Evolutionary conservation across 2,888 invertebrate genomes (phyloP).

Genomic region (Mesorhabditis belari): DNA sequence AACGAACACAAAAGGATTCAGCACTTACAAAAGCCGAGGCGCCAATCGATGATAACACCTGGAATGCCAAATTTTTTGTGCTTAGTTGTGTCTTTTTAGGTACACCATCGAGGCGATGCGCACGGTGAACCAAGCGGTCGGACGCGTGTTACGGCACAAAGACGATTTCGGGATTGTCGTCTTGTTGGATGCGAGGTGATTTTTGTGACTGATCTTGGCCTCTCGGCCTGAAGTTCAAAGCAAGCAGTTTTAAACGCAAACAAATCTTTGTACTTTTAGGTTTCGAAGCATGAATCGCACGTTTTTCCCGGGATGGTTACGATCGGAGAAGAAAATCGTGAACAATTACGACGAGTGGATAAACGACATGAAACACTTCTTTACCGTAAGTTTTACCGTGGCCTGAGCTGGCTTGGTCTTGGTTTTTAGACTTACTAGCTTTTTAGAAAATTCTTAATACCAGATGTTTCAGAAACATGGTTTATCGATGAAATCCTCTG

Average conservation of each 20-base stretch:
- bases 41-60: neutral
- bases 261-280: neutral
- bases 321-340: neutral
- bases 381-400: too few relatives aligned
- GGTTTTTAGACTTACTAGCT: too few relatives aligned
- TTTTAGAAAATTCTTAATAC: too few relatives aligned
- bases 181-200: slow-evolving; percentile 76
- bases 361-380: neutral
- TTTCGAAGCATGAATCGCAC: neutral
- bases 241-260: too few relatives aligned
- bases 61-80: too few relatives aligned
- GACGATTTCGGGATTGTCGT: slow-evolving; percentile 92
- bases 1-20: too few relatives aligned
- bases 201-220: neutral
- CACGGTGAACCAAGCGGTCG: slow-evolving; percentile 97
- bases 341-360: neutral
- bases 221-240: too few relatives aligned
- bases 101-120: slow-evolving; percentile 85
- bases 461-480: too few relatives aligned
- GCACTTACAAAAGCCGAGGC: too few relatives aligned
- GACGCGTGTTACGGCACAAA: slow-evolving; percentile 88
- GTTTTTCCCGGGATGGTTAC: neutral
- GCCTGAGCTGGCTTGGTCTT: too few relatives aligned
- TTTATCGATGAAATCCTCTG: too few relatives aligned
- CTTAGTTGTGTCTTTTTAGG: too few relatives aligned